Base-by-base conservation (phyloP, 2,888 invertebrate species). In the Lapara coniferarum region DNA sequence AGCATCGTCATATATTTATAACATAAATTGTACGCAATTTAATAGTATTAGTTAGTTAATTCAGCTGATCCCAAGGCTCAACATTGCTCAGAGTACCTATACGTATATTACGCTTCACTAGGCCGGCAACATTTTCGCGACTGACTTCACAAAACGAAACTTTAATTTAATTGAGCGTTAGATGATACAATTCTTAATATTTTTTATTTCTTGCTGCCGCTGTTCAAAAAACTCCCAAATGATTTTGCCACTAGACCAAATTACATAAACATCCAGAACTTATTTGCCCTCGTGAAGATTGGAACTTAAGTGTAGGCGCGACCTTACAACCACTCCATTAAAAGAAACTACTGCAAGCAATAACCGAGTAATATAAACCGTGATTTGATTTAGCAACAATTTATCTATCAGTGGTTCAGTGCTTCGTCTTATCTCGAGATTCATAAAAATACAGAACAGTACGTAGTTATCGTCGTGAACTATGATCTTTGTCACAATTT, bases 401-500 rank as follows among this genome's bases (percentile, higher is more conserved):
- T 59, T 71, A 69, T 52, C 66, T 51, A 49, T 52, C 6, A 13
- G 30, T 49, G 66, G 51, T 66, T 46, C 44, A 59, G 52, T 25
- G 53, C 52, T 59, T 44, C 44, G 59, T 44, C 44, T 63, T 69
- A 69, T 69, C 59, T 52, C 66, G 70, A 71, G 74, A 80, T 81
- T 77, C 74, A 85, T 78, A 78, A 81, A 83, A 79, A 80, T 79
- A 78, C 75, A 80, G 79, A 80, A 75, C 71, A 66, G 67, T 70
- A 66, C 46, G 37, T 7, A 37, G 2, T 79, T 87, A 86, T 85
- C 84, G 10, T 70, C 13, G 1, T 81, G 81, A 84, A 85, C 88
- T 83, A 71, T 85, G 85, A 88, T 76, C 83, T 83, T 81, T 84
- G 82, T 73, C 71, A 81, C 78, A 73, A 81, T 81, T 83, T 76